Evolutionary conservation across 1,140 invertebrate species (phyloP), one percentile per base, ranked within the genome.

Genomic region (Battus philenor): DNA sequence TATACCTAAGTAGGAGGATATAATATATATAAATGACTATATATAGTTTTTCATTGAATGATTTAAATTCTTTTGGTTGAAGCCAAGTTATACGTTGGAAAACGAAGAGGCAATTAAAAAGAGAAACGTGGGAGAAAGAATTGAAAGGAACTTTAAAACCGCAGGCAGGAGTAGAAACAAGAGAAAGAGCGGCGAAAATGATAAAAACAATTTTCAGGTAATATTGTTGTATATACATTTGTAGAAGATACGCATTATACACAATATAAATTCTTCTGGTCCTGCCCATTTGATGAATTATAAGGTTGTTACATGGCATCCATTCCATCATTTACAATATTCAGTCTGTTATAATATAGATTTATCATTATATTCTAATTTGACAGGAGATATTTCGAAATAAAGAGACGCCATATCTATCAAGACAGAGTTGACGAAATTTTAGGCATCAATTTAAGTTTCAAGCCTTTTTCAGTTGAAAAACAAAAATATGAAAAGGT

Each of bases 151-250:
- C 41, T 8, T 26, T 63, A 16, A 44, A 55, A n/a, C 61, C 68
- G 4, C 58, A 48, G 41, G 59, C 68, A 8, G 48, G 20, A 29
- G 29, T 43, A 3, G 54, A 68, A 33, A 12, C 72, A 1, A 68
- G 58, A 39, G 58, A 66, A 41, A 61, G 48, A 49, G 50, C 47
- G 30, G 75, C 75, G 10, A 50, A 45, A 44, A 12, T 79, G n/a
- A 75, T 82, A 43, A 68, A 72, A 50, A 63, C 43, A 54, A 36
- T 65, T 15, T 31, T 60, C 10, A 72, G 77, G 76, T 76, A 58
- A 15, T 20, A 3, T 20, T 20, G n/a, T n/a, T n/a, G n/a, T n/a
- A n/a, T n/a, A n/a, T n/a, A n/a, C n/a, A n/a, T n/a, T n/a, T n/a
- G n/a, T n/a, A n/a, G n/a, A n/a, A n/a, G n/a, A n/a, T n/a, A n/a